phyloP scores from a whole-genome alignment of 1,140 invertebrate species.

The Whitmania pigra region DNA sequence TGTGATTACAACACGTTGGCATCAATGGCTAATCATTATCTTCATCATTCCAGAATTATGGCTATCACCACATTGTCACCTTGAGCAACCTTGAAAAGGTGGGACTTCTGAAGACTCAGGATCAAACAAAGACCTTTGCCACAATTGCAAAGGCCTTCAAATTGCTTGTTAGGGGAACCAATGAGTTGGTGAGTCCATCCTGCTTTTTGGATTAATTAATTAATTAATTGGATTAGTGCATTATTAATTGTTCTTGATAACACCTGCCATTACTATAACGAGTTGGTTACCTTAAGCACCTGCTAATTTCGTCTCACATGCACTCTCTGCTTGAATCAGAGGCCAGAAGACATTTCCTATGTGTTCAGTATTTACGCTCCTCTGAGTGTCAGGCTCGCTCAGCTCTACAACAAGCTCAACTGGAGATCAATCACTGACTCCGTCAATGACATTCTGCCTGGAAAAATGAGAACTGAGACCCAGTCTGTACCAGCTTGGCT shows the following conservation, averaged over 20 bases:
- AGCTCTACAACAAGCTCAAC: slow-evolving; percentile 59
- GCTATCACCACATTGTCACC: slow-evolving; percentile 68
- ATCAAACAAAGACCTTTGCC: slow-evolving; percentile 40
- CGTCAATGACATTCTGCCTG: slow-evolving; percentile 51
- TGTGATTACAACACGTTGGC: too few species aligned
- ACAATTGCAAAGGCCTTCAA: slow-evolving; percentile 48
- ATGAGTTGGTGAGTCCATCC: slow-evolving; percentile 49
- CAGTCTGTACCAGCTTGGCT: slow-evolving; percentile 44
- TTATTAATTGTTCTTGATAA: too few species aligned
- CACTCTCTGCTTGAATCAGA: slow-evolving; percentile 35
- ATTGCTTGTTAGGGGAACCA: slow-evolving; percentile 72
- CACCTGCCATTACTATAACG: too few species aligned
- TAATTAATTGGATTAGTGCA: too few species aligned
- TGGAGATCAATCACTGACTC: slow-evolving; percentile 61
- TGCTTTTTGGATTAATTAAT: neutral
- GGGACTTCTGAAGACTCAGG: slow-evolving; percentile 61
- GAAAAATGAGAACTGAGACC: slow-evolving; percentile 49
- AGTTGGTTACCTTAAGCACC: too few species aligned
- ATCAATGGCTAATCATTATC: too few species aligned
- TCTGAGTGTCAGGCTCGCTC: slow-evolving; percentile 71
- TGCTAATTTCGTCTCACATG: too few species aligned
- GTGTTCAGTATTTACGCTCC: slow-evolving; percentile 83
- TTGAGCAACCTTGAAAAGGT: slow-evolving; percentile 76
- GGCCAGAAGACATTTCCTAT: slow-evolving; percentile 78
- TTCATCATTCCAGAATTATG: slow-evolving; percentile 61